These are phyloP conservation scores for Microctenopoma stevenorrisi DNA, from an alignment of 2,797 vertebrate genomes.

Conservation along the genomic window DNA sequence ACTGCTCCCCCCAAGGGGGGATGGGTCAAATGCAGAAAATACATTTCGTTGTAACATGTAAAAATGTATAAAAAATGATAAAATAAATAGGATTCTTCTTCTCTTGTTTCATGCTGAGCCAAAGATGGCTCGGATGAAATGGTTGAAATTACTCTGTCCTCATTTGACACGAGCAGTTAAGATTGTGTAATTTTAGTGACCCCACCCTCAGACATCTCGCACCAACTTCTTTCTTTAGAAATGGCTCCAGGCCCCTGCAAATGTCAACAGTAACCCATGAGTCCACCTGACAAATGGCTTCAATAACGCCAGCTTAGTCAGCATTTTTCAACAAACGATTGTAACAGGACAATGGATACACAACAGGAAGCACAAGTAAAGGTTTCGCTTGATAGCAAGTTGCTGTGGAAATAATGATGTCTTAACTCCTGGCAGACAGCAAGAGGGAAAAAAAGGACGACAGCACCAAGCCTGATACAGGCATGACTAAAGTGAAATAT, in stretches of 20 bases:
- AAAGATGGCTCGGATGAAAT: background rate
- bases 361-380: slow-evolving; percentile 7
- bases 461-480: background rate
- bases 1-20: too few relatives aligned
- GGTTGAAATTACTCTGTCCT: background rate
- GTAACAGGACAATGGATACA: background rate
- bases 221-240: slow-evolving; percentile 13
- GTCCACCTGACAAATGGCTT: background rate
- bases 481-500: background rate
- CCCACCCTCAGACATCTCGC: background rate
- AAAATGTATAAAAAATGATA: too few relatives aligned
- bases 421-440: slow-evolving; percentile 12
- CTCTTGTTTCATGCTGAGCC: too few relatives aligned
- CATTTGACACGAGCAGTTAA: background rate
- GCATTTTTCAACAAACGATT: background rate
- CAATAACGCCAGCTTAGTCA: slow-evolving; percentile 2
- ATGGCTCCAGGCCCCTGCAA: slow-evolving; percentile 5
- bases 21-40: too few relatives aligned
- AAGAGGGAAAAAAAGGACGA: background rate
- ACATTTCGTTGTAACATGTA: too few relatives aligned
- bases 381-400: background rate
- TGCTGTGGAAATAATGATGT: slow-evolving; percentile 1
- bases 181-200: slow-evolving; percentile 13
- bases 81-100: too few relatives aligned
- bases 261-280: slow-evolving; percentile 24